Conservation (phyloP, 2,888 invertebrate species). For the Lepidochitona cinerea region DNA sequence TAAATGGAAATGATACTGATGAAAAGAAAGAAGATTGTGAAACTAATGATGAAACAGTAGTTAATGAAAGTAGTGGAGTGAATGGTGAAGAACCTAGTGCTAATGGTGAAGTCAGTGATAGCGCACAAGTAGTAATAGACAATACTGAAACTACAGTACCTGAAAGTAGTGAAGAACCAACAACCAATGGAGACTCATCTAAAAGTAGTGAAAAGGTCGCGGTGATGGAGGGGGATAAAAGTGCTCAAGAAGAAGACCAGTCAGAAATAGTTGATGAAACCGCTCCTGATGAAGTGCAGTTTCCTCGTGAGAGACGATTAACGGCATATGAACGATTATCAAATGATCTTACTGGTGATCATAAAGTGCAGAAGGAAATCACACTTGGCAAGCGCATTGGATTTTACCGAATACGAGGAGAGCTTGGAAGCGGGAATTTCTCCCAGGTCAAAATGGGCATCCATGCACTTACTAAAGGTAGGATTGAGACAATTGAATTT, state of each 20-base stretch:
- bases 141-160: no score
- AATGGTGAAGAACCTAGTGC: no score
- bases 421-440: constrained; percentile 84
- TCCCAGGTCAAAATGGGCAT: constrained; percentile 84
- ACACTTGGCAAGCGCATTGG: constrained; percentile 82
- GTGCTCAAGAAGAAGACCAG: background rate
- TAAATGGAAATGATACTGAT: no score
- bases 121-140: no score
- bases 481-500: constrained; percentile 6
- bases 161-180: no score
- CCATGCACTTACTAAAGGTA: constrained; percentile 82
- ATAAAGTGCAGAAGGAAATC: constrained; percentile 74
- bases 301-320: constrained; percentile 19
- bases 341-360: constrained; percentile 61
- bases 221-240: no score
- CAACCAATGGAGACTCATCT: no score
- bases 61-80: no score
- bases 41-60: no score
- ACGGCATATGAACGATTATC: constrained; percentile 64
- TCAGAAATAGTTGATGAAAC: background rate
- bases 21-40: no score
- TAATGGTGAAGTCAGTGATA: no score
- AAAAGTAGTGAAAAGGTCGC: no score
- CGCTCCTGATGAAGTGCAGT: background rate
- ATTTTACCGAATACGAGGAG: constrained; percentile 82